Evolutionary conservation across 2,797 vertebrate genomes (phyloP).

Genomic region (Pteropus rufus): DNA sequence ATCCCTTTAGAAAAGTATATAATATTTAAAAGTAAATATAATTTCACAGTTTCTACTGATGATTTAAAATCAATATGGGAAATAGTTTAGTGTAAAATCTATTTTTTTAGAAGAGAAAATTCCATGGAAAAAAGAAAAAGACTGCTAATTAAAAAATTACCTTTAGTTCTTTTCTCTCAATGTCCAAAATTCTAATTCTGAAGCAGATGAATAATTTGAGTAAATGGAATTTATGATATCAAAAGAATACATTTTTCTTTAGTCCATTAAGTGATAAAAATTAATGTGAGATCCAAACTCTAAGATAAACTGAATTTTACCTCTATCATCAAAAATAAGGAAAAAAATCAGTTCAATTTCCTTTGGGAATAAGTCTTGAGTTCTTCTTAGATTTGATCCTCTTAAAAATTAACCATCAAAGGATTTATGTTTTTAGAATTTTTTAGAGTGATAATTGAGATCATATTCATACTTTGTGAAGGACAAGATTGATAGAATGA

Average conservation of each 20-base stretch:
- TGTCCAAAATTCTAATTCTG: not conserved
- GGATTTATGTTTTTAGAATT: not conserved
- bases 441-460: not conserved
- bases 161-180: not conserved
- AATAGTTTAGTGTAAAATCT: not conserved
- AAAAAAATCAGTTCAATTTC: not conserved
- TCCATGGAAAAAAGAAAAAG: not conserved
- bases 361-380: not conserved
- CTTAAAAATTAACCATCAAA: not conserved
- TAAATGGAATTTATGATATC: slow-evolving; percentile 33
- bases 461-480: not conserved
- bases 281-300: not conserved
- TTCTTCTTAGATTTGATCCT: not conserved
- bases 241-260: slow-evolving; percentile 16
- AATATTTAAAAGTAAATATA: not conserved
- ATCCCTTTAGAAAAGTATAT: not conserved
- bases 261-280: not conserved
- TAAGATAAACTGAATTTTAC: not conserved
- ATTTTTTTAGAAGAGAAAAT: not conserved
- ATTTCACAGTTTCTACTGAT: not conserved
- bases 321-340: not conserved
- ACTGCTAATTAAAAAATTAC: not conserved
- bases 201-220: slow-evolving; percentile 5
- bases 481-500: not conserved
- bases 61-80: not conserved